phyloP scores from a whole-genome alignment of 2,888 invertebrate species.

The Andrena haemorrhoa region DNA sequence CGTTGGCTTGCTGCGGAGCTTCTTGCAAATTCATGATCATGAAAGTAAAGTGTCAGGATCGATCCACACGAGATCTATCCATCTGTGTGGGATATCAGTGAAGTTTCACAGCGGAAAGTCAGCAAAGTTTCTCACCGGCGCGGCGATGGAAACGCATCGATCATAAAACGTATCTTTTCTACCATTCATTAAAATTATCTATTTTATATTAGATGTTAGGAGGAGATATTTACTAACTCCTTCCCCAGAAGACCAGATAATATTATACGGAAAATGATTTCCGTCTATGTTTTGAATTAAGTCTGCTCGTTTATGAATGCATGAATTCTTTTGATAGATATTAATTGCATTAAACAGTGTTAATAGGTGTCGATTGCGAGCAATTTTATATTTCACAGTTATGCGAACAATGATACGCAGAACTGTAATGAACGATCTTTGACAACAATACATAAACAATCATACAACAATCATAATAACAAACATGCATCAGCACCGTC shows the following conservation, averaged over 20 bases:
- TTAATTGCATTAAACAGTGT: slow-evolving; percentile 16
- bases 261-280: background rate
- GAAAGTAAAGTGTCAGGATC: background rate
- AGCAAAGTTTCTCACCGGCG: no score
- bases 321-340: background rate
- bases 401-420: background rate
- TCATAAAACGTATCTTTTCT: no score
- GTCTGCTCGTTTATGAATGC: background rate
- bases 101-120: no score
- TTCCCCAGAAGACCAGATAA: background rate
- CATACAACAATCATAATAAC: no score
- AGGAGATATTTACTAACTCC: no score
- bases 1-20: background rate
- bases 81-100: no score
- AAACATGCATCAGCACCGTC: slow-evolving; percentile 33
- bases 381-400: slow-evolving; percentile 27
- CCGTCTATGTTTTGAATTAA: background rate
- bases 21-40: background rate
- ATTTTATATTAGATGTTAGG: no score
- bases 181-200: no score
- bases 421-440: slow-evolving; percentile 18
- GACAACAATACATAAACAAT: slow-evolving; percentile 25
- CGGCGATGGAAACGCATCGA: no score
- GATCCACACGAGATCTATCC: background rate
- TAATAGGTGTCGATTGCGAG: slow-evolving; percentile 8